Base-by-base conservation (phyloP, 2,797 vertebrate species). In the Eupleurogrammus muticus region DNA sequence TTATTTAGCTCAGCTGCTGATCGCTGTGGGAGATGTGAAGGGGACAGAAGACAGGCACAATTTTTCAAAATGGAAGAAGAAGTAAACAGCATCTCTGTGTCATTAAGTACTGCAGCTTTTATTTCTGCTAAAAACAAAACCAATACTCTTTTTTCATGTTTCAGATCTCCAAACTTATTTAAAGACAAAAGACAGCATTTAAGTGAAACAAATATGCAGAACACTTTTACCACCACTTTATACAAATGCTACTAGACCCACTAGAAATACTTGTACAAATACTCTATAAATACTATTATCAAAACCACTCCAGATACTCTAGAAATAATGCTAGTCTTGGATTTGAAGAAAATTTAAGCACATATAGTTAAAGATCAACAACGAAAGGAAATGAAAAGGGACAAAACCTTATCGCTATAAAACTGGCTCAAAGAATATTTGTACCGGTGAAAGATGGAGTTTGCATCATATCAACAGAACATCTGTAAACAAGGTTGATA, bases 1-100 rank as follows among this genome's bases (percentile, higher is more conserved):
- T 76, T 98, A 96, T 50, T 57, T 92, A 0, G 95, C 95, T 1
- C 97, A 97, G 90, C 23, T 94, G 13, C 87, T 97, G 9, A 94
- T 98, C 0, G 80, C 94, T 0, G 72, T 94, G n/a, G 93, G 95
- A 0, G 94, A 95, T 13, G 34, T 95, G 13, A 89, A 69, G 24
- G 88, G 86, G 24, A 64, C 77, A 14, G 92, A 92, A 0, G 53
- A 46, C 20, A 70, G 75, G 0, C 85, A 92, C 0, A 90, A 92
- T 40, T 84, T 92, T 64, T 63, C 70, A 38, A 93, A 94, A 66
- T 92, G 92, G 92, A 96, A 96, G 81, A 73, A 66, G 49, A 84
- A 84, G 44, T 95, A 92, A 82, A 14, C 14, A 9, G 51, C 5
- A 35, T 68, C 48, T 19, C 24, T 66, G 49, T 47, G 52, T 50